Base-by-base conservation (phyloP, 1,140 invertebrate genomes). In the Drosophila suzukii region DNA sequence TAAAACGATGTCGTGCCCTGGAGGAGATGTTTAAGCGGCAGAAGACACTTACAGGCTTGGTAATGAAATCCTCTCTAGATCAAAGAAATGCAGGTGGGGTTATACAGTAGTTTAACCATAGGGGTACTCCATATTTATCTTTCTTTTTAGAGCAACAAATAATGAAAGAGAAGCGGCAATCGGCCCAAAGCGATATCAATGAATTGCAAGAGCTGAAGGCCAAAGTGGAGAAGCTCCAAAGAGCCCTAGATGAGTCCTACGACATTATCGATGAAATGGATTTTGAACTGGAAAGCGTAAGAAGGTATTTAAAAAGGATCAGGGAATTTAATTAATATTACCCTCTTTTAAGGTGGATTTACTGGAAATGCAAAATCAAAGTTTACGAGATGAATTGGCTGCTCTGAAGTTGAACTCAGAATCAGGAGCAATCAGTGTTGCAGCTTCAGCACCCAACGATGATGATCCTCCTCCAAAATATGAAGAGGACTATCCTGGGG, bases 181-280 rank as follows among this genome's bases (percentile, higher is more conserved):
- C 84, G 1, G 67, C 66, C n/a, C 80, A 89, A 44, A 82, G 27
- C 2, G 32, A 63, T 41, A 32, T 10, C 24, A 65, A 5, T 17
- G 73, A 74, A 17, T n/a, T 84, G 38, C 68, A 77, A 32, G 36
- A 82, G 6, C 60, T 89, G n/a, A 63, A 77, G 32, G 49, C 58
- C 7, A 70, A 92, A 43, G 49, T 92, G 32, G 61, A 76, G 12
- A 91, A 90, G 62, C 43, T 92, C 6, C 78, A 92, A 53, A 54
- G 38, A 27, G 78, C 81, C 0, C 20, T 92, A n/a, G 85, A 90
- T 55, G 88, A 92, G 50, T 85, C 91, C 6, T 91, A 91, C 11
- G 91, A 92, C 38, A 92, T 92, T 17, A 92, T 92, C 32, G 91
- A 92, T 60, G 91, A 84, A 77, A 89, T 92, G 79, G 91, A 92